Evolutionary conservation across 1,140 invertebrate species (phyloP), one percentile per base, ranked within the genome.

Genomic region (Drosophila equinoxialis): DNA sequence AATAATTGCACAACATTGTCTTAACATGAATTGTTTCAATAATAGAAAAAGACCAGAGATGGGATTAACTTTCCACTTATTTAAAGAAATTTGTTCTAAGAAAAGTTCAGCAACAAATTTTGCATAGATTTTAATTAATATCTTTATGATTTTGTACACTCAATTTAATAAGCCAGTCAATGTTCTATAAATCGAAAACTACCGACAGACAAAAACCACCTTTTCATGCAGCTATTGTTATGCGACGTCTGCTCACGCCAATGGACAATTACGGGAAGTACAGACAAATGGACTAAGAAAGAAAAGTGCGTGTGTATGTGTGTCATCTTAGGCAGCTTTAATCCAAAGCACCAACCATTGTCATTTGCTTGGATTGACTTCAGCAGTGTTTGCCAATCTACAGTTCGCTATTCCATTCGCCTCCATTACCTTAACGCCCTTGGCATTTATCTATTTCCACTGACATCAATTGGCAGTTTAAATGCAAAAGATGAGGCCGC

Each of bases 401-500:
- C 26, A 48, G 45, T 6, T 54, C 14, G 23, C 37, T 6, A 17
- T 23, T 65, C 35, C 64, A 13, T 41, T 17, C 45, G 45, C 45
- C 17, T 26, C 14, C 37, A 48, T 20, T 62, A 60, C 70, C 64
- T 35, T 57, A 39, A 20, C 58, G 64, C 62, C 70, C 71, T 64
- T 39, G 59, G 73, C 71, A 69, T 80, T 79, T 78, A 76, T 83
- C 73, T 87, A 77, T 79, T 84, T 86, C 69, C 80, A 90, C 57
- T 62, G 73, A 82, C 82, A 90, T 90, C 90, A 91, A 91, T 90
- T 91, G 90, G 85, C 90, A 91, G 90, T 91, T 91, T 91, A 91
- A 91, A 91, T 91, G 90, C 87, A 90, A 90, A 90, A 89, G 84
- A 90, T 83, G 84, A 81, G 84, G 71, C 77, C 77, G 84, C 62